Conservation (phyloP, 2,113 vertebrate genomes). For the Callocephalon fimbriatum region DNA sequence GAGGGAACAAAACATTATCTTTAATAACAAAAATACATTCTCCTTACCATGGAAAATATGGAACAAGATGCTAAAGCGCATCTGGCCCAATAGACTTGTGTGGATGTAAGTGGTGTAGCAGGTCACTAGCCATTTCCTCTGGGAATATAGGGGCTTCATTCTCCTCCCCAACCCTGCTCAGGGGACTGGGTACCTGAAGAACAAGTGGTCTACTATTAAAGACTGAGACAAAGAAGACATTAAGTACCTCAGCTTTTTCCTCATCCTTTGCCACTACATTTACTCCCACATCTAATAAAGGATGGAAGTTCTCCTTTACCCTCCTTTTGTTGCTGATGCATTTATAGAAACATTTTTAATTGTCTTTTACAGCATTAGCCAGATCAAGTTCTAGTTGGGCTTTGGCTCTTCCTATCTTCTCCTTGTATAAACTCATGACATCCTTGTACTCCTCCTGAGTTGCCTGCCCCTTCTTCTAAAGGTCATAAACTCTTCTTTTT, state of each 20-base stretch:
- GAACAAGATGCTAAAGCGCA: no score
- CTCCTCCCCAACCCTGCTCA: not conserved
- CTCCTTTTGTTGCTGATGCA: not conserved
- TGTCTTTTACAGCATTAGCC: not conserved
- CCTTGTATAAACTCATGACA: not conserved
- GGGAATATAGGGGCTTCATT: no score
- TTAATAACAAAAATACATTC: no score
- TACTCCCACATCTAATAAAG: not conserved
- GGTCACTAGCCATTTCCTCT: no score
- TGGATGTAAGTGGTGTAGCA: no score
- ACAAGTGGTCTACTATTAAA: not conserved
- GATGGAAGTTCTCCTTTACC: not conserved
- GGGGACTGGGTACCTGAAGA: not conserved
- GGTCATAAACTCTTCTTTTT: not conserved
- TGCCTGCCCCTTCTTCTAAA: not conserved
- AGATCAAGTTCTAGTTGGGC: not conserved
- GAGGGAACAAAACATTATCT: no score
- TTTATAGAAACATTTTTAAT: not conserved
- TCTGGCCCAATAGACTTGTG: no score
- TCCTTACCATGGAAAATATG: no score
- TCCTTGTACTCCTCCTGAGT: not conserved
- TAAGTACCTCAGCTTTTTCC: not conserved
- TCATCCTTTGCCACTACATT: not conserved
- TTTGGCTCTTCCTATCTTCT: not conserved
- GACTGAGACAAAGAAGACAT: not conserved